Percentiles rank a stretch among this genome's conserved stretches.
These are phyloP conservation scores for Pterocles burchelli DNA, from an alignment of 2,113 vertebrate species.

Conservation along the genomic window DNA sequence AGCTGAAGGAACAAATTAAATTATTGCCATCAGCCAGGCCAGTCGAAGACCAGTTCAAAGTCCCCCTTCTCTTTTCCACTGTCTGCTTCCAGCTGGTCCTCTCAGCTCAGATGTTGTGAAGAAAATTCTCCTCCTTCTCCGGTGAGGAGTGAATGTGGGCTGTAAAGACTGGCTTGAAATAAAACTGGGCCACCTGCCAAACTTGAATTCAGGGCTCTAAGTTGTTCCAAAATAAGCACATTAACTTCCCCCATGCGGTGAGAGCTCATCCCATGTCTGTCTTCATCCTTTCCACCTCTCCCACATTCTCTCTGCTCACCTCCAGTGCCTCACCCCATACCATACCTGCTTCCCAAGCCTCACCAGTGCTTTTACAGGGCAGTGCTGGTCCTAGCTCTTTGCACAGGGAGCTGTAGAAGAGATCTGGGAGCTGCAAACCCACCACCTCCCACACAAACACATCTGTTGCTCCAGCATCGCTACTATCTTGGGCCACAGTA, in stretches of 20 bases:
- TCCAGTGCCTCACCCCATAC: neutral
- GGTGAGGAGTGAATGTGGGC: neutral
- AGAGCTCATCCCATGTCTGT: neutral
- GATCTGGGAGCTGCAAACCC: neutral
- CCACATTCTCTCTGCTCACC: neutral
- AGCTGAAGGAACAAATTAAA: neutral
- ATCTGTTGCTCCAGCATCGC: neutral
- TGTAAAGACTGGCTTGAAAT: constrained; percentile 12
- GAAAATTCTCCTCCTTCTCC: constrained; percentile 16
- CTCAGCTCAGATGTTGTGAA: neutral
- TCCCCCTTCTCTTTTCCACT: neutral
- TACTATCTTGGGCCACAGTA: neutral
- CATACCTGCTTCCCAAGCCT: neutral
- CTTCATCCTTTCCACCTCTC: neutral
- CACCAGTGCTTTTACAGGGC: neutral
- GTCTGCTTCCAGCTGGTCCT: constrained; percentile 18
- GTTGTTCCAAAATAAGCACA: constrained; percentile 10
- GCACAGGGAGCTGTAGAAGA: neutral
- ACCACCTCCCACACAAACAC: neutral
- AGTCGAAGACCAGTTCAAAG: neutral
- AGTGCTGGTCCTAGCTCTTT: neutral
- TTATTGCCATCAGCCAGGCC: neutral
- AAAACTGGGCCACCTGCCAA: constrained; percentile 22
- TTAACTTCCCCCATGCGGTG: neutral
- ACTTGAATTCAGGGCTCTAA: neutral